These are phyloP conservation scores for Agrochola lychnidis DNA, from an alignment of 2,888 invertebrate species.

Conservation along the genomic window DNA sequence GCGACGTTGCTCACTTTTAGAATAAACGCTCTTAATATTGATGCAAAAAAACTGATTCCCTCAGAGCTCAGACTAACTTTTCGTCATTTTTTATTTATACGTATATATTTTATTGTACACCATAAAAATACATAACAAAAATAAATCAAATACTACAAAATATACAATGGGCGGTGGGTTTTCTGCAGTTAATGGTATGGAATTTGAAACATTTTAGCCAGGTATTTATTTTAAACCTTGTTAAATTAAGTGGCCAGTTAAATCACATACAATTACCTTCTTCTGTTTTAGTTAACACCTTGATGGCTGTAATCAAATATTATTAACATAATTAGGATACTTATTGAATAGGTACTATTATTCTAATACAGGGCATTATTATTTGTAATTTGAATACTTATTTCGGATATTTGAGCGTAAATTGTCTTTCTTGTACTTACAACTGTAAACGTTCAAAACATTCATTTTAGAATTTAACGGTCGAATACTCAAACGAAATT, in stretches of 20 bases:
- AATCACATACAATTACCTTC: not conserved
- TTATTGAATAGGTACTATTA: constrained; percentile 4
- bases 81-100: too few relatives aligned
- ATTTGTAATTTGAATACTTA: not conserved
- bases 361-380: constrained; percentile 9
- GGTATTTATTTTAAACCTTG: not conserved
- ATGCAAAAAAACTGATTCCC: not conserved
- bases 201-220: not conserved
- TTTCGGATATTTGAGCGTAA: not conserved
- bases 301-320: constrained; percentile 10
- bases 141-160: too few relatives aligned
- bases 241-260: constrained; percentile 10
- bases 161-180: too few relatives aligned
- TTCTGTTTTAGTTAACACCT: constrained; percentile 9
- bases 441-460: not conserved
- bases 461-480: not conserved
- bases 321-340: constrained; percentile 8
- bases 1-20: too few relatives aligned
- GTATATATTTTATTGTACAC: too few relatives aligned
- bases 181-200: too few relatives aligned
- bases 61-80: not conserved
- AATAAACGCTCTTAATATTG: too few relatives aligned
- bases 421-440: not conserved
- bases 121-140: too few relatives aligned
- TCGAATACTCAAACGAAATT: not conserved